Percentiles rank a stretch among this genome's conserved stretches.
These are phyloP conservation scores for Pygoscelis adeliae DNA, from an alignment of 2,113 vertebrate species.

Conservation along the genomic window DNA sequence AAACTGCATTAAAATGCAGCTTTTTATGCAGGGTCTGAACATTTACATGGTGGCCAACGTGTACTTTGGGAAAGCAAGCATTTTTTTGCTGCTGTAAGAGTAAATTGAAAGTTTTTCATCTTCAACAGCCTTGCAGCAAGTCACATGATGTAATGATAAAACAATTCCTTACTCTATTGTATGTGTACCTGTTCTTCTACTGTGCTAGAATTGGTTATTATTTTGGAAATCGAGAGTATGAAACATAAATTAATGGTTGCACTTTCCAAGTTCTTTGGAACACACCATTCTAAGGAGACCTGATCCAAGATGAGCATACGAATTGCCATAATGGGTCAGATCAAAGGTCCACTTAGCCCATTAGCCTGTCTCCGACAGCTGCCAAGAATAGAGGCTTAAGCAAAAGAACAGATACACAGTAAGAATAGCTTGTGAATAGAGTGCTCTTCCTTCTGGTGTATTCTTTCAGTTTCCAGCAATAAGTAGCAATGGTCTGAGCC, in stretches of 20 bases:
- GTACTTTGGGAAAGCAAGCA: background rate
- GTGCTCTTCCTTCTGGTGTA: background rate
- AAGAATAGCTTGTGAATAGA: background rate
- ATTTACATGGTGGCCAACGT: background rate
- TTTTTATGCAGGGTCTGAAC: background rate
- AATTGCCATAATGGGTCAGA: background rate
- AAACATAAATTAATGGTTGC: background rate
- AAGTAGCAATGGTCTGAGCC: background rate
- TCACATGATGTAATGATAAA: background rate
- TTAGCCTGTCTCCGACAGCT: background rate
- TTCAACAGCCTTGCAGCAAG: background rate
- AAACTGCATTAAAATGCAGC: background rate
- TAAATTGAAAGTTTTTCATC: background rate
- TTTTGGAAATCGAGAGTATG: background rate
- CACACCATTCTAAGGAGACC: background rate
- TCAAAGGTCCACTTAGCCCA: background rate
- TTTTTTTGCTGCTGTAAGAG: background rate
- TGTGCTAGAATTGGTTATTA: background rate
- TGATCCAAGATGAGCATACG: background rate
- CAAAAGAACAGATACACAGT: background rate
- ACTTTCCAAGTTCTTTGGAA: background rate
- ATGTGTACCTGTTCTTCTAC: background rate
- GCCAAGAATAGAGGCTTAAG: background rate
- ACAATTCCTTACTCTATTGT: background rate
- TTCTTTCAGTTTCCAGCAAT: background rate